Conservation (phyloP, 2,113 vertebrate genomes). For the Amblyopsis rosae region DNA sequence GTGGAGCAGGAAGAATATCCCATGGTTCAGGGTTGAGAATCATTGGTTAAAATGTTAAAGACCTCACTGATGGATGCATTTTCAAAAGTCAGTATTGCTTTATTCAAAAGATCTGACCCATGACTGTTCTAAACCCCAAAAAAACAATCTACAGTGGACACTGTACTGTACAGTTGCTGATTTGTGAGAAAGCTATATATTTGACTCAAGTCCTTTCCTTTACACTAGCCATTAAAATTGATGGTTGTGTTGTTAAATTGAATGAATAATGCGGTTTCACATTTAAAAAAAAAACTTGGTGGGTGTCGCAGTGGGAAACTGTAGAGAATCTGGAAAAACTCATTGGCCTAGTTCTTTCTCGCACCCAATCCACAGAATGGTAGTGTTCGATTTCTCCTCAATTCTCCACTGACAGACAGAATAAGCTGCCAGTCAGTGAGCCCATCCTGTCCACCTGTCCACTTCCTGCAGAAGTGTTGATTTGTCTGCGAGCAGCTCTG, state of each 20-base stretch:
- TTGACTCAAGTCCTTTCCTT: constrained; percentile 11
- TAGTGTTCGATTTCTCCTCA: constrained; percentile 45
- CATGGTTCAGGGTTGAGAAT: too few species aligned
- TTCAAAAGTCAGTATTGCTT: constrained; percentile 9
- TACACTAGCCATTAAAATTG: constrained; percentile 2
- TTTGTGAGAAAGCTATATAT: too few species aligned
- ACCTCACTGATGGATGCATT: constrained; percentile 35
- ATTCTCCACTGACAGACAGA: constrained; percentile 56
- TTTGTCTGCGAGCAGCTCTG: constrained; percentile 57
- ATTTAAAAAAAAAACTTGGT: background rate
- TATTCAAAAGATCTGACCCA: background rate
- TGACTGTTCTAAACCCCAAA: constrained; percentile 22
- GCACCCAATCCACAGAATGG: constrained; percentile 20
- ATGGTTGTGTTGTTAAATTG: background rate
- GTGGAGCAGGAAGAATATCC: too few species aligned
- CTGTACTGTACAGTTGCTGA: background rate
- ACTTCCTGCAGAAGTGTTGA: constrained; percentile 61
- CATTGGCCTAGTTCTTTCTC: background rate
- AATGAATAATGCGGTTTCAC: background rate
- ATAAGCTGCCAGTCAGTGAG: constrained; percentile 59
- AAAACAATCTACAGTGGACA: constrained; percentile 1
- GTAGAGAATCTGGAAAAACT: constrained; percentile 2
- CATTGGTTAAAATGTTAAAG: background rate
- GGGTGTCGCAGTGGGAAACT: background rate
- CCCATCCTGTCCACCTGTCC: constrained; percentile 56